Percentiles rank a stretch among this genome's conserved stretches.
Evolutionary conservation across 1,140 invertebrate genomes (phyloP).

Genomic region (Hypsibius dujardini): DNA sequence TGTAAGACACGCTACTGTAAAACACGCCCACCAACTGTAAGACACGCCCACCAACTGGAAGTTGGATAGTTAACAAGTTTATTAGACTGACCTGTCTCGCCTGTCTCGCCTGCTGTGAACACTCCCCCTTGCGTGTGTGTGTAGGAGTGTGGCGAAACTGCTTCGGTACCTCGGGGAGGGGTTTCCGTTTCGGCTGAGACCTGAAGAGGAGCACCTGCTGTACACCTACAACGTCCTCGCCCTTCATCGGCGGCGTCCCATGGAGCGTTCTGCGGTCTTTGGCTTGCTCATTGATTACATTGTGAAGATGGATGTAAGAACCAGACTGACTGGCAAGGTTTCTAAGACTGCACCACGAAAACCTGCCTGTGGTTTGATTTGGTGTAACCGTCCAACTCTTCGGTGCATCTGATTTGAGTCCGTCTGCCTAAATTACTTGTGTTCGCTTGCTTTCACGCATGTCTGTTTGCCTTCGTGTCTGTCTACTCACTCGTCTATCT

Average conservation of each 20-base stretch:
- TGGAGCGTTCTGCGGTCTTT: not conserved
- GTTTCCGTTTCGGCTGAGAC: not conserved
- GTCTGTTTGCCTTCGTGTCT: too few species aligned
- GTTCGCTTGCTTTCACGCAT: too few species aligned
- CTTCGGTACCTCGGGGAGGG: not conserved
- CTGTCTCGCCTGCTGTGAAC: not conserved
- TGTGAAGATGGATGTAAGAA: slow-evolving; percentile 7
- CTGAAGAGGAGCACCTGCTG: not conserved
- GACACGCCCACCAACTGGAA: too few species aligned
- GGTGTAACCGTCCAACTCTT: too few species aligned
- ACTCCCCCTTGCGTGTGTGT: not conserved
- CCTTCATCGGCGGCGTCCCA: not conserved
- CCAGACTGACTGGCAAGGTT: too few species aligned
- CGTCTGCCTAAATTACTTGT: too few species aligned
- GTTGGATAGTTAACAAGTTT: too few species aligned
- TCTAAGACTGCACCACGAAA: too few species aligned
- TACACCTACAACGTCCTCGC: not conserved
- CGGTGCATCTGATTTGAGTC: too few species aligned
- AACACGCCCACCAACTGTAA: too few species aligned
- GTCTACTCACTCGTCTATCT: too few species aligned
- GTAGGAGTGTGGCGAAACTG: not conserved
- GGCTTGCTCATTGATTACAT: not conserved
- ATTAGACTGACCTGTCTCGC: not conserved
- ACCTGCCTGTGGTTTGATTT: too few species aligned
- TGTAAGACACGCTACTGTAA: not conserved